Evolutionary conservation across 1,140 invertebrate species (phyloP).

Genomic region (Sesamia nonagrioides): DNA sequence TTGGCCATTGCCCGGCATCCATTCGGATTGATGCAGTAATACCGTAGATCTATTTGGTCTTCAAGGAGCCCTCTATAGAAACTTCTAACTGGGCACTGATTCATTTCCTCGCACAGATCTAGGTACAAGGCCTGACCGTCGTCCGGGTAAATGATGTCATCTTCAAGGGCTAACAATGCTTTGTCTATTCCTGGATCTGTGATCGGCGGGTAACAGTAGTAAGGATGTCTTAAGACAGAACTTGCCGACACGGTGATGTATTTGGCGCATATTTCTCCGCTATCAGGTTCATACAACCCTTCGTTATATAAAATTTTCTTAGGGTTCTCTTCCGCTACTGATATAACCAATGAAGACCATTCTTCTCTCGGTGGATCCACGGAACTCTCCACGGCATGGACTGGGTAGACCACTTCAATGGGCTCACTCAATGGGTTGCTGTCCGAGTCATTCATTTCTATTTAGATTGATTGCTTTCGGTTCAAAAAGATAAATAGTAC

Average conservation of each 20-base stretch:
- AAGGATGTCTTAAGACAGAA: constrained; percentile 80
- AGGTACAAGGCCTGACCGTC: constrained; percentile 83
- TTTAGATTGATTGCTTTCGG: neutral
- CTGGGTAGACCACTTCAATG: constrained; percentile 57
- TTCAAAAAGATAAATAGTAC: neutral
- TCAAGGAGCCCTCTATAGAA: constrained; percentile 75
- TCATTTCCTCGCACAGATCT: constrained; percentile 78
- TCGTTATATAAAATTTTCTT: constrained; percentile 62
- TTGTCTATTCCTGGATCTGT: constrained; percentile 83
- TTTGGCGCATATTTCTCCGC: constrained; percentile 73
- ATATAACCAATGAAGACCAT: constrained; percentile 71
- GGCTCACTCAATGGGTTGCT: constrained; percentile 38
- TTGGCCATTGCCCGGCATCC: constrained; percentile 78
- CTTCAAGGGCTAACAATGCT: constrained; percentile 78
- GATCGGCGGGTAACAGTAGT: constrained; percentile 84
- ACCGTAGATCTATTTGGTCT: constrained; percentile 79
- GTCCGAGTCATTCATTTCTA: constrained; percentile 62
- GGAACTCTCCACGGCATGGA: constrained; percentile 58
- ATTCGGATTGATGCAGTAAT: constrained; percentile 81
- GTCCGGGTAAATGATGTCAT: constrained; percentile 68
- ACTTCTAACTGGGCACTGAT: constrained; percentile 74
- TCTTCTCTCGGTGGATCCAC: constrained; percentile 72
- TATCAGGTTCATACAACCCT: constrained; percentile 69
- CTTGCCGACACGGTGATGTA: constrained; percentile 81
- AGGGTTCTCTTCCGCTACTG: constrained; percentile 59